A percentile compares a stretch with the other conserved stretches of the same genome.
These are phyloP conservation scores for Sarcophaga rosellei DNA, from an alignment of 2,888 invertebrate genomes.

Conservation along the genomic window DNA sequence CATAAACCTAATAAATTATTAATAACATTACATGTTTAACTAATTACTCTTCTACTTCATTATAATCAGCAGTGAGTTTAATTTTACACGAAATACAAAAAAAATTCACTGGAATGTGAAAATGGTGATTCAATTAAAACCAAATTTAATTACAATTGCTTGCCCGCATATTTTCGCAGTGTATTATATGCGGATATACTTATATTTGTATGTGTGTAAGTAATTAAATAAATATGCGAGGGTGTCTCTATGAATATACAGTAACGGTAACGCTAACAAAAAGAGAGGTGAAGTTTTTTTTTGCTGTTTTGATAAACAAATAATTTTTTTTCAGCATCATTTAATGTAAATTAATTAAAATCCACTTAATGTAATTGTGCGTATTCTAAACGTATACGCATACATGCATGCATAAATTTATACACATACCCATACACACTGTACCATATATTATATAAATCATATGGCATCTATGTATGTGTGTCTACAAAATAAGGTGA, in stretches of 20 bases:
- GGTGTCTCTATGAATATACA: neutral
- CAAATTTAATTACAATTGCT: conserved; percentile 56
- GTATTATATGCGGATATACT: conserved; percentile 1
- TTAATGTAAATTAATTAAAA: conserved; percentile 62
- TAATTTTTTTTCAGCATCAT: conserved; percentile 58
- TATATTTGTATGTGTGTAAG: neutral
- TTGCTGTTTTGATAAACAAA: conserved; percentile 25
- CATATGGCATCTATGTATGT: too few species aligned
- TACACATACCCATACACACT: too few species aligned
- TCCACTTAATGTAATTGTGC: conserved; percentile 59
- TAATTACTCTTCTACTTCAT: conserved; percentile 4
- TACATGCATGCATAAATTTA: neutral
- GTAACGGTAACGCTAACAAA: neutral
- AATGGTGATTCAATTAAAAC: conserved; percentile 41
- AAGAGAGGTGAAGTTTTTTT: neutral
- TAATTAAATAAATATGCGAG: neutral
- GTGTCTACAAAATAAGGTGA: too few species aligned
- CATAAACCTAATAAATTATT: too few species aligned
- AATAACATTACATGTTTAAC: conserved; percentile 4
- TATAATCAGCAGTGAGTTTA: too few species aligned
- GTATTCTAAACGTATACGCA: conserved; percentile 37
- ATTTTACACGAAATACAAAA: neutral
- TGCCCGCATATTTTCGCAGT: conserved; percentile 43
- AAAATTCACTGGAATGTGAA: neutral
- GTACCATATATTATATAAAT: too few species aligned